Evolutionary conservation across 2,797 vertebrate species (phyloP).

Genomic region (Rhyacichthys aspro): DNA sequence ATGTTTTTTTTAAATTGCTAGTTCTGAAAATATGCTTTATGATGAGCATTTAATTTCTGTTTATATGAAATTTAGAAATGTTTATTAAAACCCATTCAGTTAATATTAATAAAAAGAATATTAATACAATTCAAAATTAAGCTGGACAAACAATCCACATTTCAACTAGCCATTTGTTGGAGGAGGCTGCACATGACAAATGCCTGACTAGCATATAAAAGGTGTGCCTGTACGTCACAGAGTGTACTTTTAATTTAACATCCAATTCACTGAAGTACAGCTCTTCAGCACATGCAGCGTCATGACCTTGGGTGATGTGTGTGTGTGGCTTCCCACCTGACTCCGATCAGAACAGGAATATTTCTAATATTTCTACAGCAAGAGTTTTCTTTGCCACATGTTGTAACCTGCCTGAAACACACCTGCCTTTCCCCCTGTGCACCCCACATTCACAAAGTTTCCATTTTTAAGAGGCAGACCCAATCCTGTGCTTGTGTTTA

Average conservation of each 20-base stretch:
- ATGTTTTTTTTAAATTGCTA: too few relatives aligned
- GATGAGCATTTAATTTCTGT: too few relatives aligned
- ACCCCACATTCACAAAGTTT: not conserved
- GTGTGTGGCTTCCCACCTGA: conserved; percentile 43
- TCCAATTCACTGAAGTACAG: conserved; percentile 15
- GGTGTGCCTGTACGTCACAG: not conserved
- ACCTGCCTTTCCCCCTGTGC: not conserved
- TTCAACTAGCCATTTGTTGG: too few relatives aligned
- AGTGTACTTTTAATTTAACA: not conserved
- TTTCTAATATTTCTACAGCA: not conserved
- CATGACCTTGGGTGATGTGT: conserved; percentile 45
- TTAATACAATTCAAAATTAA: too few relatives aligned
- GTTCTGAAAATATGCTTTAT: too few relatives aligned
- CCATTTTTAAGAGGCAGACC: too few relatives aligned
- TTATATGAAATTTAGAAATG: too few relatives aligned
- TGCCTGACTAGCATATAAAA: not conserved
- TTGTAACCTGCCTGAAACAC: not conserved
- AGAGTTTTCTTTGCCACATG: not conserved
- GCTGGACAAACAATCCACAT: too few relatives aligned
- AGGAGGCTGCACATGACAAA: not conserved
- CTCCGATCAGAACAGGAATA: conserved; percentile 12
- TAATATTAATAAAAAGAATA: too few relatives aligned
- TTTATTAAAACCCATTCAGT: too few relatives aligned
- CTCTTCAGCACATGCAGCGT: conserved; percentile 39
- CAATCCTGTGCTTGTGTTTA: too few relatives aligned